Conservation (phyloP, 2,113 vertebrate species). For the Campylomormyrus tamandua region DNA sequence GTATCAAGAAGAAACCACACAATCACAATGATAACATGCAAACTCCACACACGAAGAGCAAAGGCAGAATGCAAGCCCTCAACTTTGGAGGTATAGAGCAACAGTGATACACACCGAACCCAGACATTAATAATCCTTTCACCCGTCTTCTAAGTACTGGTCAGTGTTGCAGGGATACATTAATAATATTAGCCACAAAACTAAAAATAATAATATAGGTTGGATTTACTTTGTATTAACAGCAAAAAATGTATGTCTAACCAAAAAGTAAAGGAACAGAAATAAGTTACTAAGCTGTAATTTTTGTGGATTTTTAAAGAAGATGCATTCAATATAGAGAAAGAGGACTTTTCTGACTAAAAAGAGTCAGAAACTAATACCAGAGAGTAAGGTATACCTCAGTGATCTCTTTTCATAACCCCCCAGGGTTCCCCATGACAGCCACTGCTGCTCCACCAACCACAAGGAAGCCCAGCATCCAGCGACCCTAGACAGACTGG, state of each 20-base stretch:
- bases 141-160: neutral
- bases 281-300: neutral
- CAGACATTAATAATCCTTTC: neutral
- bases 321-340: neutral
- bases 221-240: neutral
- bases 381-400: neutral
- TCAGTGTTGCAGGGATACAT: neutral
- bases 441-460: neutral
- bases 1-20: neutral
- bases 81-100: neutral
- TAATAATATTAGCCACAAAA: neutral
- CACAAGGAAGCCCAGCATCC: neutral
- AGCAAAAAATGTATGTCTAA: neutral
- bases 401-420: neutral
- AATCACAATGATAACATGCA: neutral
- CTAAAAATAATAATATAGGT: neutral
- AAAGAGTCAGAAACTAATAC: neutral
- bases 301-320: neutral
- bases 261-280: neutral
- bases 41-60: neutral
- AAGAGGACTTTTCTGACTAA: neutral
- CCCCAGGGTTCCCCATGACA: neutral
- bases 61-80: neutral
- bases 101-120: neutral
- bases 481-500: neutral